Percentiles rank a stretch among this genome's conserved stretches.
phyloP scores from a whole-genome alignment of 2,113 vertebrate genomes.

The Peucedramus taeniatus region DNA sequence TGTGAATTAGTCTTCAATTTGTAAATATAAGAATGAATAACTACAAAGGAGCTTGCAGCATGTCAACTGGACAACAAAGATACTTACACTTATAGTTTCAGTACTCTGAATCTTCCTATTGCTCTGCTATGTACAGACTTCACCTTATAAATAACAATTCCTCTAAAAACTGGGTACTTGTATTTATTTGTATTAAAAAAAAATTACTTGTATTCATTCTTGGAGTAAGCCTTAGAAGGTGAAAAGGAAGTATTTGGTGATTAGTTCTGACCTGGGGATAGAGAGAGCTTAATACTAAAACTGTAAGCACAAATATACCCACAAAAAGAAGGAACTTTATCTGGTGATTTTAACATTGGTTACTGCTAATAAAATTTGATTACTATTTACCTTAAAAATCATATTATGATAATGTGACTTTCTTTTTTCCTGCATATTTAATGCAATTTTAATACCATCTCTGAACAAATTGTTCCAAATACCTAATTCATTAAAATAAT shows the following conservation, averaged over 20 bases:
- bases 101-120: not conserved
- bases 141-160: not conserved
- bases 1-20: slow-evolving; percentile 40
- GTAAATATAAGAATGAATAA: not conserved
- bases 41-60: not conserved
- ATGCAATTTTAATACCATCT: not conserved
- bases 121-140: not conserved
- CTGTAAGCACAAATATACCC: not conserved
- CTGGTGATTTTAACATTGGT: not conserved
- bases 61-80: not conserved
- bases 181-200: not conserved
- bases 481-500: not conserved
- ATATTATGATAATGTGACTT: not conserved
- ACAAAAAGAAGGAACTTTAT: not conserved
- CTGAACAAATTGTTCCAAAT: not conserved
- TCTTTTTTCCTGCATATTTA: not conserved
- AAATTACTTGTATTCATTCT: not conserved
- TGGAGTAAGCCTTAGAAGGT: not conserved
- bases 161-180: not conserved
- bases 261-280: not conserved
- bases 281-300: not conserved
- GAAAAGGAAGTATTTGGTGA: not conserved
- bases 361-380: not conserved
- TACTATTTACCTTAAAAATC: not conserved
- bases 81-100: not conserved